Evolutionary conservation across 2,797 vertebrate genomes (phyloP).

Genomic region (Moxostoma hubbsi): DNA sequence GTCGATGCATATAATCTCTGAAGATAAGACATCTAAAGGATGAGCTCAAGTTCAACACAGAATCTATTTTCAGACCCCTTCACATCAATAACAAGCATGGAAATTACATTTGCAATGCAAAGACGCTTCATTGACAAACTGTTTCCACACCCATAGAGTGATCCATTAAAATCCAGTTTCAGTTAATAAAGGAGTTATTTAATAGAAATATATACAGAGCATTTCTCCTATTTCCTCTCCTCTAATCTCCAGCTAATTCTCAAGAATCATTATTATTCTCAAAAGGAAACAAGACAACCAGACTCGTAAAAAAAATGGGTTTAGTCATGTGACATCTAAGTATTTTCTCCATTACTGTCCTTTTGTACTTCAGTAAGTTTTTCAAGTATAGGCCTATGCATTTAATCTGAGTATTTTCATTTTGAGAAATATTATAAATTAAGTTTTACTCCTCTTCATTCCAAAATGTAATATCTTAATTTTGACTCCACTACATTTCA

Average conservation of each 20-base stretch:
- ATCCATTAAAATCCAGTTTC: conserved; percentile 77
- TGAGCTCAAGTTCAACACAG: background rate
- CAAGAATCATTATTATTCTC: conserved; percentile 55
- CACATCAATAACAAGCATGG: conserved; percentile 53
- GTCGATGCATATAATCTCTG: background rate
- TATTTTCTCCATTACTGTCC: too few species aligned
- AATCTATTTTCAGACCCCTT: conserved; percentile 65
- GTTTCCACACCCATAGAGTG: conserved; percentile 62
- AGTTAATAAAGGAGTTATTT: conserved; percentile 68
- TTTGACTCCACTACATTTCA: too few species aligned
- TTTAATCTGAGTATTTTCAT: too few species aligned
- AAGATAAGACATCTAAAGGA: conserved; percentile 14
- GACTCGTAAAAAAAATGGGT: conserved; percentile 57
- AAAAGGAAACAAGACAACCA: conserved; percentile 61
- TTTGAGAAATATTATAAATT: too few species aligned
- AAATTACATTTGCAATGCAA: conserved; percentile 82
- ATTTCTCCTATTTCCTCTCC: conserved; percentile 14
- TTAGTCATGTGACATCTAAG: conserved; percentile 48
- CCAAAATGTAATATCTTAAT: too few species aligned
- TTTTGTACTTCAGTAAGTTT: too few species aligned
- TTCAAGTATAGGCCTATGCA: too few species aligned
- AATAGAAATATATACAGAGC: conserved; percentile 71
- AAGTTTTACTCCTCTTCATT: too few species aligned
- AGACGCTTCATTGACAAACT: conserved; percentile 61
- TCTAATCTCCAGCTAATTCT: conserved; percentile 13